phyloP scores from a whole-genome alignment of 2,113 vertebrate species.

The Pica pica region DNA sequence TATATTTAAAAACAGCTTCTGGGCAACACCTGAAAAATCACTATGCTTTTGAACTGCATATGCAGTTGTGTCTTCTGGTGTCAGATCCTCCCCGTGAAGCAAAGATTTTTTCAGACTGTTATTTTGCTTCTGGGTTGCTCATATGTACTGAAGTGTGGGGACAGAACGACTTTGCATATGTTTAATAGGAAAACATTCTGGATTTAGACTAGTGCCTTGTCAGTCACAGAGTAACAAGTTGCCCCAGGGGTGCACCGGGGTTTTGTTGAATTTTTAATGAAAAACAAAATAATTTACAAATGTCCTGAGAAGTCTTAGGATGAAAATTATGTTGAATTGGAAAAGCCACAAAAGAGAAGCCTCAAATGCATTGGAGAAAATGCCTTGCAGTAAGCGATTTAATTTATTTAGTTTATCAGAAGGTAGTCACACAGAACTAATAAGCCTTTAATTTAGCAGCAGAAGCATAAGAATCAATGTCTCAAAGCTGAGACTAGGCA shows the following conservation, averaged over 20 bases:
- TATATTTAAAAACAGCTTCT: not conserved
- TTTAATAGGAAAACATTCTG: not conserved
- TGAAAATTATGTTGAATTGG: not conserved
- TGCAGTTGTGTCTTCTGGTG: not conserved
- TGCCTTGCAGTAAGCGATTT: not conserved
- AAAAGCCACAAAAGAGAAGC: not conserved
- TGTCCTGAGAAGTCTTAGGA: not conserved
- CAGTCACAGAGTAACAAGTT: not conserved
- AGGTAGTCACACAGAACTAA: not conserved
- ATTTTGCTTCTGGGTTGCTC: not conserved
- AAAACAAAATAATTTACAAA: not conserved
- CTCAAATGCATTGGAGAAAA: not conserved
- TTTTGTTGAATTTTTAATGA: conserved; percentile 1
- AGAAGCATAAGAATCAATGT: not conserved
- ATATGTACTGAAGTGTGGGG: not conserved
- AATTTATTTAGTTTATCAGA: not conserved
- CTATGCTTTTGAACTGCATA: not conserved
- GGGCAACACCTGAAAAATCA: not conserved
- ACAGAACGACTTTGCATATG: not conserved
- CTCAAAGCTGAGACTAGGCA: not conserved
- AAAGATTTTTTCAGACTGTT: not conserved
- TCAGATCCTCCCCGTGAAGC: not conserved
- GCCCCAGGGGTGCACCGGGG: not conserved
- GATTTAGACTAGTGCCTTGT: not conserved
- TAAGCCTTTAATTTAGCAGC: not conserved